Evolutionary conservation across 2,888 invertebrate genomes (phyloP).

Genomic region (Aethes cnicana): DNA sequence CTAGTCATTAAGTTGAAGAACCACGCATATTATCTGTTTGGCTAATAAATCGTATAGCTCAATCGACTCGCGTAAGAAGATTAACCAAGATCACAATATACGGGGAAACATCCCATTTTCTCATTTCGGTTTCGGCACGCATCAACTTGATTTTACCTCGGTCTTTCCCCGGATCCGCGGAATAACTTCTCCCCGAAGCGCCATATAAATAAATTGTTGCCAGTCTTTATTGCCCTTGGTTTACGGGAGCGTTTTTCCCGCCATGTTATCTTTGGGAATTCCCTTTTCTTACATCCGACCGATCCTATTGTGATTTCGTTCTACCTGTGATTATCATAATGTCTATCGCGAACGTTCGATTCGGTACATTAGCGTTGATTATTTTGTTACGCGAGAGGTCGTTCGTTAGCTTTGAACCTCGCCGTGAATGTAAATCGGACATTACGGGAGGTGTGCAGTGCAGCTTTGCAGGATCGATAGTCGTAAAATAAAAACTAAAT

Average conservation of each 20-base stretch:
- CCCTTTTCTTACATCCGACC: constrained; percentile 61
- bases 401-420: constrained; percentile 12
- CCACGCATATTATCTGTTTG: too few relatives aligned
- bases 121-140: constrained; percentile 61
- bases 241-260: constrained; percentile 72
- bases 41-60: constrained; percentile 38
- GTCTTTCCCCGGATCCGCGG: constrained; percentile 63
- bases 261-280: constrained; percentile 70
- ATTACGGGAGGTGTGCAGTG: constrained; percentile 8
- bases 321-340: constrained; percentile 71
- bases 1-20: too few relatives aligned
- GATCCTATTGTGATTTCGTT: constrained; percentile 68
- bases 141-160: constrained; percentile 78
- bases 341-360: constrained; percentile 51
- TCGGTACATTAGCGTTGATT: constrained; percentile 46
- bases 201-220: constrained; percentile 82
- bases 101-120: constrained; percentile 61
- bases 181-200: constrained; percentile 77
- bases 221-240: constrained; percentile 76
- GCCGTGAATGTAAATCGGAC: constrained; percentile 18
- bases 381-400: constrained; percentile 29
- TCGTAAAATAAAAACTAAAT: constrained; percentile 8
- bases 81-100: constrained; percentile 55
- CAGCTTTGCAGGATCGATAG: constrained; percentile 9
- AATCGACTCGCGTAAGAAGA: constrained; percentile 48